Conservation (phyloP, 2,797 vertebrate species). For the Dendrocincla tyrannina region DNA sequence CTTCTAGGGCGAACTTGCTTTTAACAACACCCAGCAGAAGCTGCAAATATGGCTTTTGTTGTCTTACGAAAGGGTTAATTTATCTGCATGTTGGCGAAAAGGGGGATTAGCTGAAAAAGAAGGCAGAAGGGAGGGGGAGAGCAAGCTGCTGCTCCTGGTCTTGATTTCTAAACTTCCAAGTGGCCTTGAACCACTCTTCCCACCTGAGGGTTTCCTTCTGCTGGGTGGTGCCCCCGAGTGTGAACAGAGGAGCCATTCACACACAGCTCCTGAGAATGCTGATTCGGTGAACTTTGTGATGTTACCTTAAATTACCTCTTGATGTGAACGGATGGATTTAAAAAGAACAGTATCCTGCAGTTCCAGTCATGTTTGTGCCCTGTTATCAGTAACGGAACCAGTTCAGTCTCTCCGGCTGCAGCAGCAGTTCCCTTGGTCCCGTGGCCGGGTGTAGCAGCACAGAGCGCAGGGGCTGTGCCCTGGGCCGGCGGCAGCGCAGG, state of each 20-base stretch:
- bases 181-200: background rate
- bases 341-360: background rate
- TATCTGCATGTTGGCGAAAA: background rate
- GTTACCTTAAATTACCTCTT: slow-evolving; percentile 42
- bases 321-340: background rate
- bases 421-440: background rate
- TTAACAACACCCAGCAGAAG: background rate
- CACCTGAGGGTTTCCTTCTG: background rate
- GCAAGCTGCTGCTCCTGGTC: background rate
- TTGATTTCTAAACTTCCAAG: background rate
- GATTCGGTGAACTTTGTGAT: background rate
- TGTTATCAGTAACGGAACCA: background rate
- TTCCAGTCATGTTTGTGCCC: background rate
- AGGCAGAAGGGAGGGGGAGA: background rate
- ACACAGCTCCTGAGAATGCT: background rate
- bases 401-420: background rate
- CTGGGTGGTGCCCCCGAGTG: background rate
- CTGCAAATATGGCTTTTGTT: background rate
- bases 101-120: background rate
- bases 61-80: background rate
- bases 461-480: too few relatives aligned
- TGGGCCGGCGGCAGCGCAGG: too few relatives aligned
- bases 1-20: background rate
- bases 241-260: background rate
- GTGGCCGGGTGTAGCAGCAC: background rate